These are phyloP conservation scores for Pammene fasciana DNA, from an alignment of 2,888 invertebrate genomes.

Conservation along the genomic window DNA sequence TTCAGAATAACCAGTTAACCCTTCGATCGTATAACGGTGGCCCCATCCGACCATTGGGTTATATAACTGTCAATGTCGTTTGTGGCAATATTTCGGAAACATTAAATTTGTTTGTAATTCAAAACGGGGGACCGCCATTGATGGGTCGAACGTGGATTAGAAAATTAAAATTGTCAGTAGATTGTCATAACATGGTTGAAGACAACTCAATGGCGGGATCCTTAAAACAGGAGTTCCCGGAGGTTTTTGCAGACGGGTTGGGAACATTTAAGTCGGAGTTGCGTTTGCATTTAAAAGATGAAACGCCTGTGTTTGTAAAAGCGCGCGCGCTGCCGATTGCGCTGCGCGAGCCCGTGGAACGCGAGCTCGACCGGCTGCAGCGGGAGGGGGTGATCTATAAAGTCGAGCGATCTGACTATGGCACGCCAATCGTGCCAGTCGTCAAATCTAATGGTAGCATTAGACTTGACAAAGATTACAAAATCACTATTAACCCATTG, in stretches of 20 bases:
- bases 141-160: conserved; percentile 22
- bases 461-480: too few relatives aligned
- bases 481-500: too few relatives aligned
- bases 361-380: conserved; percentile 48
- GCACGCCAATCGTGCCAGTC: too few relatives aligned
- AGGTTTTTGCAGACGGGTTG: too few relatives aligned
- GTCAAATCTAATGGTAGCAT: too few relatives aligned
- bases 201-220: conserved; percentile 8
- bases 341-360: conserved; percentile 45
- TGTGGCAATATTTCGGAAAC: not conserved
- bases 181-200: conserved; percentile 13
- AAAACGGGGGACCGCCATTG: conserved; percentile 23
- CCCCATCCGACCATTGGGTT: too few relatives aligned
- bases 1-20: too few relatives aligned
- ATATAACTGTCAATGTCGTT: too few relatives aligned
- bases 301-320: too few relatives aligned
- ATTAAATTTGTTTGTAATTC: conserved; percentile 3
- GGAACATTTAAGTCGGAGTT: too few relatives aligned
- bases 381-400: conserved; percentile 45
- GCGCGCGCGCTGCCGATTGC: conserved; percentile 38
- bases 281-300: too few relatives aligned
- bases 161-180: not conserved
- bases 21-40: too few relatives aligned
- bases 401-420: conserved; percentile 44
- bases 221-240: not conserved